phyloP scores from a whole-genome alignment of 2,888 invertebrate genomes.

The Drosophila cyrtoloma region DNA sequence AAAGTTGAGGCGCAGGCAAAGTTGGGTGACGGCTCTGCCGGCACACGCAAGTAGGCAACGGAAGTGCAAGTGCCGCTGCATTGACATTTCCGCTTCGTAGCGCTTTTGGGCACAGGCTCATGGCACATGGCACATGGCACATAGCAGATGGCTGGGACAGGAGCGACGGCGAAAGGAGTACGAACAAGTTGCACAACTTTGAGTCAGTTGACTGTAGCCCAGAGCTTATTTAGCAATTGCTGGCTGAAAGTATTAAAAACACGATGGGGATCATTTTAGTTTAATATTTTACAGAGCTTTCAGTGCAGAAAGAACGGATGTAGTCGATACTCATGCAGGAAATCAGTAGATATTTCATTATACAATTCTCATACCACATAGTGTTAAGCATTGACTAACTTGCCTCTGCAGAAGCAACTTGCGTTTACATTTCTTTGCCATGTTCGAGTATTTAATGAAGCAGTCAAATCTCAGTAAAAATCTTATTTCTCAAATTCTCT shows the following conservation, averaged over 20 bases:
- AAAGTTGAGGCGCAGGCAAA: conserved; percentile 63
- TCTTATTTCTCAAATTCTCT: conserved; percentile 39
- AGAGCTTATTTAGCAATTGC: conserved; percentile 55
- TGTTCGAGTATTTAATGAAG: conserved; percentile 54
- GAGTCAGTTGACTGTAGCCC: conserved; percentile 57
- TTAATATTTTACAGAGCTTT: conserved; percentile 32
- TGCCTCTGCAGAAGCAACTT: conserved; percentile 2
- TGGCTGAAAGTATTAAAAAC: conserved; percentile 8
- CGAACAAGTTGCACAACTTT: conserved; percentile 55
- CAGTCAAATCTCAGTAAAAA: conserved; percentile 60
- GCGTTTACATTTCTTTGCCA: conserved; percentile 15
- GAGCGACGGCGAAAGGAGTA: conserved; percentile 6
- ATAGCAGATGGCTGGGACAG: conserved; percentile 19
- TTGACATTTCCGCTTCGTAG: conserved; percentile 79
- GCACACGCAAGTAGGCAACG: conserved; percentile 73
- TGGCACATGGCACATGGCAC: conserved; percentile 23
- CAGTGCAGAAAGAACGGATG: conserved; percentile 31
- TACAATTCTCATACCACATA: not conserved
- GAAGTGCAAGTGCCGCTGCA: conserved; percentile 80
- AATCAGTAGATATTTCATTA: conserved; percentile 23
- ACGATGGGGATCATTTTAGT: conserved; percentile 25
- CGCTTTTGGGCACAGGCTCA: conserved; percentile 58
- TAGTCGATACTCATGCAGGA: conserved; percentile 29
- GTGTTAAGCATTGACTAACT: not conserved
- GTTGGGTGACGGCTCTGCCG: conserved; percentile 55